Evolutionary conservation across 2,113 vertebrate species (phyloP).

Genomic region (Cynoglossus semilaevis): DNA sequence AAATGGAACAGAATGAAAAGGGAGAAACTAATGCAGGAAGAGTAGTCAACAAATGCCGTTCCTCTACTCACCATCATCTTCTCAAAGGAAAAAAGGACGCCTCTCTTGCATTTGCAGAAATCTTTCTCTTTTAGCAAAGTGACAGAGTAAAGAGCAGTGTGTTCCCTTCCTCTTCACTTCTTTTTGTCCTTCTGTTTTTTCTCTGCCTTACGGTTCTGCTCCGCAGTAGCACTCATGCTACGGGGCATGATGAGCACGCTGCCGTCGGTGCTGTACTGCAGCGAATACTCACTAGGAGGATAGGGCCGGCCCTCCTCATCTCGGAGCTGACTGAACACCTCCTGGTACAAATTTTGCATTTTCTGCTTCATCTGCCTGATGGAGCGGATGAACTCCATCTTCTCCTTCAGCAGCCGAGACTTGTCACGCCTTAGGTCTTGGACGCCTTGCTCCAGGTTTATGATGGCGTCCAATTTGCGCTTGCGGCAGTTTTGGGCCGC

Average conservation of each 20-base stretch:
- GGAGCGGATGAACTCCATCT: conserved; percentile 91
- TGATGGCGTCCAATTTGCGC: conserved; percentile 96
- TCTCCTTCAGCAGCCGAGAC: conserved; percentile 90
- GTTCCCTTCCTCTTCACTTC: conserved; percentile 84
- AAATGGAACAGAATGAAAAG: conserved; percentile 69
- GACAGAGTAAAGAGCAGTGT: conserved; percentile 62
- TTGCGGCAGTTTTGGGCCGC: conserved; percentile 98
- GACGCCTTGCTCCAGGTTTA: conserved; percentile 94
- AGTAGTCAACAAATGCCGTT: conserved; percentile 67
- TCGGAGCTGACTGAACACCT: conserved; percentile 90
- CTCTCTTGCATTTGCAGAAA: conserved; percentile 70
- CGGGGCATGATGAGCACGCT: conserved; percentile 89
- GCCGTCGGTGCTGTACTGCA: conserved; percentile 90
- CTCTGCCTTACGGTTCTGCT: conserved; percentile 85
- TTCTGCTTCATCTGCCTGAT: conserved; percentile 98
- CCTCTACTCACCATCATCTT: conserved; percentile 73
- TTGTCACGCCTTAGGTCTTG: conserved; percentile 91
- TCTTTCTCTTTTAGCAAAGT: conserved; percentile 69
- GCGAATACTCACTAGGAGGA: conserved; percentile 87
- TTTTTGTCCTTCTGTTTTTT: conserved; percentile 94
- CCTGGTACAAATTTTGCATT: conserved; percentile 93
- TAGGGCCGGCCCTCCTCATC: conserved; percentile 94
- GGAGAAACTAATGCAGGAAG: conserved; percentile 76
- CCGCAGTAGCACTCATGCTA: conserved; percentile 65
- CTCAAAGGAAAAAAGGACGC: conserved; percentile 77